Conservation (phyloP, 2,113 vertebrate species). For the Leucopsar rothschildi region DNA sequence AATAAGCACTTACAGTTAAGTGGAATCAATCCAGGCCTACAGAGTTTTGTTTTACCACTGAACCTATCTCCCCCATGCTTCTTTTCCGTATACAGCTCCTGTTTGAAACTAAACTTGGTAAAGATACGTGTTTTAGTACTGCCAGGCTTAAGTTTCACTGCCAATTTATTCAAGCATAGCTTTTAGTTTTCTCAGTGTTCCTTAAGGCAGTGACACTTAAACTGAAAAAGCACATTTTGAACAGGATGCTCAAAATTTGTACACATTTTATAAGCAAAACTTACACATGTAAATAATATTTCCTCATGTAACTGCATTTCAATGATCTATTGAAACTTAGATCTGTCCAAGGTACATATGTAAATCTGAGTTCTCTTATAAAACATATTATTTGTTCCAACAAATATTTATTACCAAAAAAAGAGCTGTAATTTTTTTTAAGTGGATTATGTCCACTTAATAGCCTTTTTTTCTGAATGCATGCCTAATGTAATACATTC, state of each 20-base stretch:
- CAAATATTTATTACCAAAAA: neutral
- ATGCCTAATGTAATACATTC: neutral
- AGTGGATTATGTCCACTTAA: neutral
- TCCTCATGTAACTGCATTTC: neutral
- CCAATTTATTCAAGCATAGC: neutral
- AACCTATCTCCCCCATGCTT: neutral
- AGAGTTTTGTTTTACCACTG: neutral
- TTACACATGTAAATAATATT: neutral
- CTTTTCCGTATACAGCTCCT: neutral
- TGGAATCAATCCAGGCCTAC: neutral
- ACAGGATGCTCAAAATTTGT: neutral
- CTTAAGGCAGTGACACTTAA: neutral
- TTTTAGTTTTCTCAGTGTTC: neutral
- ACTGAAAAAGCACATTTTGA: neutral
- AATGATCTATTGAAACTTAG: neutral
- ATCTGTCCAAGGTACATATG: neutral
- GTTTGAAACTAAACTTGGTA: neutral
- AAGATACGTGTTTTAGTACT: neutral
- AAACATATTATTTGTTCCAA: neutral
- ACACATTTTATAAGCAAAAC: neutral
- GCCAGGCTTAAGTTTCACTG: neutral
- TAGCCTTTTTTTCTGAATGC: neutral
- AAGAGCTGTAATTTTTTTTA: neutral
- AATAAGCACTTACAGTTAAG: neutral
- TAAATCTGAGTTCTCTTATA: neutral